Percentiles rank a stretch among this genome's conserved stretches.
These are phyloP conservation scores for Perca fluviatilis DNA, from an alignment of 2,113 vertebrate genomes.

Conservation along the genomic window DNA sequence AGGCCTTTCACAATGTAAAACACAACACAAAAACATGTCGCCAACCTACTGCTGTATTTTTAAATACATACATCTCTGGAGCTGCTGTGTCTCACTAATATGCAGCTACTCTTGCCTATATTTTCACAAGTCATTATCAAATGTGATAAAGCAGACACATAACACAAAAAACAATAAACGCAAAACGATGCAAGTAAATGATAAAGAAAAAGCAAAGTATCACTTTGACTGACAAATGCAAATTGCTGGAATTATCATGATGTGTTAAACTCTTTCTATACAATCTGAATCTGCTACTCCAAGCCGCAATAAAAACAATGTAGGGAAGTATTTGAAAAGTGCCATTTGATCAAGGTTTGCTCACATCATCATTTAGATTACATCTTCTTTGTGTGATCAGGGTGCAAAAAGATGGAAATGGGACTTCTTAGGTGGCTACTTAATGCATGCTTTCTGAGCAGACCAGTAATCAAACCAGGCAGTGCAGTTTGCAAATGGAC, in stretches of 20 bases:
- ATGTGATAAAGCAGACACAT: conserved; percentile 5
- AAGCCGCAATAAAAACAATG: background rate
- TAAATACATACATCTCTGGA: background rate
- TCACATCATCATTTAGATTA: conserved; percentile 40
- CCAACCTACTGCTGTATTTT: background rate
- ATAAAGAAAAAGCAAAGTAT: background rate
- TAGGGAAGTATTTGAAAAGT: conserved; percentile 12
- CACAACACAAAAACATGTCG: background rate
- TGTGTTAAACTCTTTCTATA: background rate
- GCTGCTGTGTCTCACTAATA: background rate
- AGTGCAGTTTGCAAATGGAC: conserved; percentile 52
- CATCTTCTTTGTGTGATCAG: conserved; percentile 38
- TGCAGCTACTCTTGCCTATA: background rate
- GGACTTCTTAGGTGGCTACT: conserved; percentile 48
- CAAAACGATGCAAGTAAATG: background rate
- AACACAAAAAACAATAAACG: background rate
- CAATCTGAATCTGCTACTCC: background rate
- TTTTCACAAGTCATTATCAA: background rate
- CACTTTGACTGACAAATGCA: conserved; percentile 17
- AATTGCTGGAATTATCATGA: background rate
- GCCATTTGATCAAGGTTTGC: conserved; percentile 27
- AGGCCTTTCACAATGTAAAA: background rate
- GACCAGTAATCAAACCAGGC: conserved; percentile 60
- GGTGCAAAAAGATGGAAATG: conserved; percentile 49
- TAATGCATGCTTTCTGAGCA: conserved; percentile 56